A percentile compares a stretch with the other conserved stretches of the same genome.
phyloP scores from a whole-genome alignment of 1,140 invertebrate species.

The Drosophila pectinifera region DNA sequence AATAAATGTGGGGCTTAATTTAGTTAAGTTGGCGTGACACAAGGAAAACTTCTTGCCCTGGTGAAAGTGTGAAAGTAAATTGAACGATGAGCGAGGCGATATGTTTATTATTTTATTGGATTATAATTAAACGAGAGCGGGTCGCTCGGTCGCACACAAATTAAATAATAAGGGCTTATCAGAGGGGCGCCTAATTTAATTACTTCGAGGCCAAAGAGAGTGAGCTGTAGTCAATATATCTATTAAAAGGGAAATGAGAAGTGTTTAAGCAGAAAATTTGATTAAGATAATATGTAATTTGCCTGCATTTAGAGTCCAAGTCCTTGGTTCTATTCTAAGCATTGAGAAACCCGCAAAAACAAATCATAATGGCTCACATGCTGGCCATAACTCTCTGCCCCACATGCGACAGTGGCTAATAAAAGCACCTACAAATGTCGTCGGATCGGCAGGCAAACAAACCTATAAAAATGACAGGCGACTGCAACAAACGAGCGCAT shows the following conservation, averaged over 20 bases:
- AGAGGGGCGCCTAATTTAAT: constrained; percentile 36
- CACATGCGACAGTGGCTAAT: constrained; percentile 65
- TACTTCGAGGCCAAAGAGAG: not conserved
- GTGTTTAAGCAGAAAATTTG: not conserved
- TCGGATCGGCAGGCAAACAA: constrained; percentile 65
- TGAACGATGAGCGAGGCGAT: constrained; percentile 66
- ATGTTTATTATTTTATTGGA: constrained; percentile 82
- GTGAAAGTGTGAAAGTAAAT: constrained; percentile 78
- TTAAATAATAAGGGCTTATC: constrained; percentile 27
- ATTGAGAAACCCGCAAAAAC: constrained; percentile 55
- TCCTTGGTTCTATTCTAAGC: not conserved
- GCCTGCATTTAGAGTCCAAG: not conserved
- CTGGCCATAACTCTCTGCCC: constrained; percentile 70
- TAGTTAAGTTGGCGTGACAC: constrained; percentile 73
- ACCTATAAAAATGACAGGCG: constrained; percentile 80
- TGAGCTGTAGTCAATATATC: constrained; percentile 9
- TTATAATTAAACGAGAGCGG: constrained; percentile 66
- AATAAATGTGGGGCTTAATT: constrained; percentile 74
- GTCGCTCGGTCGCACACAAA: constrained; percentile 16
- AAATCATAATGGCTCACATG: constrained; percentile 70
- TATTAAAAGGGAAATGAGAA: not conserved
- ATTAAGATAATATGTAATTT: not conserved
- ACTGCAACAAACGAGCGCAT: constrained; percentile 81
- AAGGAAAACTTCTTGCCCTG: constrained; percentile 52
- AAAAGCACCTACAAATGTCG: constrained; percentile 65